Base-by-base conservation (phyloP, 1,140 invertebrate genomes). In the Drosophila pseudoananassae region DNA sequence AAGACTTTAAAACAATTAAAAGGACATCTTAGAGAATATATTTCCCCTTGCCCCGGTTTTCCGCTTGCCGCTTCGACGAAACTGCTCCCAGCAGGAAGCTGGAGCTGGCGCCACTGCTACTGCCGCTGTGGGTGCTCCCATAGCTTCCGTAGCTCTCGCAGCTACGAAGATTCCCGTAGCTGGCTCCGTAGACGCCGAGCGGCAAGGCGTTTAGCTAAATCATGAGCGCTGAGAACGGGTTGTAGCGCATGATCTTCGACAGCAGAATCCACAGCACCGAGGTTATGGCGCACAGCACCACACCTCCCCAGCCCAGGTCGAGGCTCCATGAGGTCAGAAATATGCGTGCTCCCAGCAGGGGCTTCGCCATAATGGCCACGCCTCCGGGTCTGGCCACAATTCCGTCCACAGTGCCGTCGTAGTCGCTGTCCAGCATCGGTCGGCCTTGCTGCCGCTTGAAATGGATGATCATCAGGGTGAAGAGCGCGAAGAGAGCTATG, bases 191-290 rank as follows among this genome's bases (percentile, higher is more conserved):
- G 54, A 70, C 84, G 79, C 79, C 79, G 79, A 90, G 78, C 84
- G 84, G 84, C 84, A 84, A 47, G 68, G 84, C 84, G 79, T 88
- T 90, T 89, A 82, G 85, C 85, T 94, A 95, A 92, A 95, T 93
- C 75, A 96, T 93, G 93, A 96, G 94, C 47, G 94, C 93, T 1
- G 95, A 94, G 82, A 96, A 95, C 5, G 96, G 96, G 92, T 96
- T 97, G 91, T 97, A 97, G 76, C 97, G 93, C 96, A 97, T 97
- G 66, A 97, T 96, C 92, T 97, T 97, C 12, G 96, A 97, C 12
- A 98, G 93, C 36, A 97, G 92, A 46, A 97, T 97, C 97, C 97
- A 98, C 3, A 97, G 93, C 0, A 97, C 92, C 0, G 95, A 95
- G 0, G 96, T 96, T 14, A 96, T 94, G 3, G 96, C 93, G 68